Conservation (phyloP, 1,140 invertebrate genomes). For the Pseudomyrmex cubaensis region DNA sequence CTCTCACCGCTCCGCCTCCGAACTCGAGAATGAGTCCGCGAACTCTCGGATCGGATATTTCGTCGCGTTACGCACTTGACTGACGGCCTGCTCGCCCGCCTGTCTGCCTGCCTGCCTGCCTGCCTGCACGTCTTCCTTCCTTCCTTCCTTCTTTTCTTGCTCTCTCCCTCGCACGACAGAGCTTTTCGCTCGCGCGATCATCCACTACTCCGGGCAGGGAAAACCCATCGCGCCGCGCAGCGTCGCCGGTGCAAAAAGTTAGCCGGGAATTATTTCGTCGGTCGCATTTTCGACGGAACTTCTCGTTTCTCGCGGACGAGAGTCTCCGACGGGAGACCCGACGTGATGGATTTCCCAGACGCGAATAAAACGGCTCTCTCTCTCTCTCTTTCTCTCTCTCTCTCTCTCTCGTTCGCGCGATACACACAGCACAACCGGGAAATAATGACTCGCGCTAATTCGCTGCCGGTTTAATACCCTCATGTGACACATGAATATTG, state of each 20-base stretch:
- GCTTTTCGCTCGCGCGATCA: constrained; percentile 58
- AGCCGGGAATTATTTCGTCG: constrained; percentile 51
- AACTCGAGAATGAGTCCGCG: constrained; percentile 69
- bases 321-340: background rate
- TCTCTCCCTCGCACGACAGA: background rate
- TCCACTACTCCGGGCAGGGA: constrained; percentile 42
- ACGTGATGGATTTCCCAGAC: constrained; percentile 13
- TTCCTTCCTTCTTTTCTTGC: background rate
- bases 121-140: background rate
- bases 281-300: constrained; percentile 52
- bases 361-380: background rate
- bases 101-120: too few species aligned
- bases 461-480: constrained; percentile 10
- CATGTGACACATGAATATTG: constrained; percentile 45
- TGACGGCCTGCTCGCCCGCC: constrained; percentile 8
- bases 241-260: constrained; percentile 41
- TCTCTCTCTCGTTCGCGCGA: background rate
- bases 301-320: constrained; percentile 4
- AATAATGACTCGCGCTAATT: constrained; percentile 47
- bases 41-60: constrained; percentile 72
- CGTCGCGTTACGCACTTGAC: constrained; percentile 69
- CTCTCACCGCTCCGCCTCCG: constrained; percentile 15
- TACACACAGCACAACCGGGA: background rate
- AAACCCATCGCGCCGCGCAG: constrained; percentile 8
- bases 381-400: too few species aligned